Percentiles rank a stretch among this genome's conserved stretches.
phyloP scores from a whole-genome alignment of 2,113 vertebrate species.

The Amia ocellicauda region DNA sequence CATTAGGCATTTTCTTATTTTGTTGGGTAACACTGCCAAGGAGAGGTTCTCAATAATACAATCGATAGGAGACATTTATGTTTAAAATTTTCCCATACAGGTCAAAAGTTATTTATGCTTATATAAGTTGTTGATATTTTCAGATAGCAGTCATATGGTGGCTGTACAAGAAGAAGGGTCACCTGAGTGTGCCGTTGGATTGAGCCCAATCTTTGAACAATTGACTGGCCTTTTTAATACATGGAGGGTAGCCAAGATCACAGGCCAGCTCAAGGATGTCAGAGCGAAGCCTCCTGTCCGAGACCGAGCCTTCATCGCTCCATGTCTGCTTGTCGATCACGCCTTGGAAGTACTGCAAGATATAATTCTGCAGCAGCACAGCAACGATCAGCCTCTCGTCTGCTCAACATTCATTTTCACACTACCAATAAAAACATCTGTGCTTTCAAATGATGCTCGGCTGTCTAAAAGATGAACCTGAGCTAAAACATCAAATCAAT shows the following conservation, averaged over 20 bases:
- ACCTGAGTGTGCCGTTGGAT: constrained; percentile 63
- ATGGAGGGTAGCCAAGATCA: constrained; percentile 55
- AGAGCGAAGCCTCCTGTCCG: constrained; percentile 62
- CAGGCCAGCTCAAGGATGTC: constrained; percentile 64
- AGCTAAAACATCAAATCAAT: background rate
- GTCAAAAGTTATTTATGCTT: too few relatives aligned
- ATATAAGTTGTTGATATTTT: too few relatives aligned
- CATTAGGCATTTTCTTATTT: too few relatives aligned
- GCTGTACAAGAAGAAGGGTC: too few relatives aligned
- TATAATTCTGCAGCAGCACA: constrained; percentile 50
- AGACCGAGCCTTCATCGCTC: constrained; percentile 60
- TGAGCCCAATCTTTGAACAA: constrained; percentile 58
- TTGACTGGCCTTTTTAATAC: constrained; percentile 49
- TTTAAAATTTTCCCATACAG: too few relatives aligned
- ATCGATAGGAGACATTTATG: too few relatives aligned
- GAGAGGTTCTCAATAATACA: too few relatives aligned
- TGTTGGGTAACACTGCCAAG: too few relatives aligned
- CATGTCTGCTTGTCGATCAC: constrained; percentile 67
- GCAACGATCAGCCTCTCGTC: constrained; percentile 15
- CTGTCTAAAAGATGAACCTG: background rate
- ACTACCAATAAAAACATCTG: background rate
- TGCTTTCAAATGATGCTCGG: background rate
- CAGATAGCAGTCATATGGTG: too few relatives aligned
- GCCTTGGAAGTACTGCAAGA: constrained; percentile 58
- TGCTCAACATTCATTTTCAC: background rate